These are phyloP conservation scores for Lycia hirtaria DNA, from an alignment of 2,888 invertebrate species.

Conservation along the genomic window DNA sequence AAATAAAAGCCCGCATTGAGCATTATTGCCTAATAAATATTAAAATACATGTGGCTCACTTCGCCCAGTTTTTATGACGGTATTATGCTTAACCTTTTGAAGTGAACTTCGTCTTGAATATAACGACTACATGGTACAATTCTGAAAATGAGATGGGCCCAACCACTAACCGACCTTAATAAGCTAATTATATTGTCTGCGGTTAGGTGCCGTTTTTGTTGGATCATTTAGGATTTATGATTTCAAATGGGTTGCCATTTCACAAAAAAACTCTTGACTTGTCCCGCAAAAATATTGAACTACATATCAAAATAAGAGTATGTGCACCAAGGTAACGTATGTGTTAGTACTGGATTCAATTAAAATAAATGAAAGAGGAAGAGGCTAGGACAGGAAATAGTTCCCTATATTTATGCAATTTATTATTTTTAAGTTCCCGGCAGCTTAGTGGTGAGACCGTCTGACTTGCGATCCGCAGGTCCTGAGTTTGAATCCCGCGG, in stretches of 20 bases:
- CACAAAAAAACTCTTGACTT: background rate
- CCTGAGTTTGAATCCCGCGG: no score
- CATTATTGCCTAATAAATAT: slow-evolving; percentile 35
- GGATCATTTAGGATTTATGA: slow-evolving; percentile 19
- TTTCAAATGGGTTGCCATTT: background rate
- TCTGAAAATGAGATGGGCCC: background rate
- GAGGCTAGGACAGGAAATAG: no score
- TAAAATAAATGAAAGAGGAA: no score
- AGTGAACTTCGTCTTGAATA: slow-evolving; percentile 23
- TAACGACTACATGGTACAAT: background rate
- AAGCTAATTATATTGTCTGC: background rate
- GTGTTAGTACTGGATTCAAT: no score
- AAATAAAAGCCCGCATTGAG: slow-evolving; percentile 22
- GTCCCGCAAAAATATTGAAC: no score
- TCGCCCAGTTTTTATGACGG: slow-evolving; percentile 27
- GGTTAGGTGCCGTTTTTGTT: background rate
- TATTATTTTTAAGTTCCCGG: no score
- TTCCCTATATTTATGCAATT: no score
- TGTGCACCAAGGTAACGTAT: no score
- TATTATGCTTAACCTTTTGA: slow-evolving; percentile 28
- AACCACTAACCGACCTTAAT: background rate
- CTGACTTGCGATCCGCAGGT: no score
- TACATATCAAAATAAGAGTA: no score
- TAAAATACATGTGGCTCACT: slow-evolving; percentile 33
- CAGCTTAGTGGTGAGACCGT: no score